These are phyloP conservation scores for Mola mola DNA, from an alignment of 2,113 vertebrate genomes.

Conservation along the genomic window DNA sequence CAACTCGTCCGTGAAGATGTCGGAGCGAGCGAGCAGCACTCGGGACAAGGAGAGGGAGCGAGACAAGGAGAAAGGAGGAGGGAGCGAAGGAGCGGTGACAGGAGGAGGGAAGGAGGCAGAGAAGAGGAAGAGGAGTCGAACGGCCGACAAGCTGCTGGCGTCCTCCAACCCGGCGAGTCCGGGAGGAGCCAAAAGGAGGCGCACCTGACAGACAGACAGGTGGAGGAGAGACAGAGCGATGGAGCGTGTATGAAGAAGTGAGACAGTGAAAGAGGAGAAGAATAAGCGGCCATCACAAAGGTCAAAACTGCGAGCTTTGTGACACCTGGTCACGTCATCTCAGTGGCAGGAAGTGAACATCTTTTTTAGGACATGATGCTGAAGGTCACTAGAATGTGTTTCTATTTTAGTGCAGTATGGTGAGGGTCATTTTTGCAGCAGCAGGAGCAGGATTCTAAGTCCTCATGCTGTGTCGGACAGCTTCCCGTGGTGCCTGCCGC, in stretches of 20 bases:
- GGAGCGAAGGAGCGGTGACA: conserved; percentile 78
- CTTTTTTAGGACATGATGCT: too few relatives aligned
- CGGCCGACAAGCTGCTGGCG: conserved; percentile 89
- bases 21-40: conserved; percentile 82
- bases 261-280: background rate
- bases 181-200: conserved; percentile 85
- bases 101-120: conserved; percentile 86
- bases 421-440: background rate
- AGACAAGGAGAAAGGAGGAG: conserved; percentile 85
- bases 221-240: background rate
- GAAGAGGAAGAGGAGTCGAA: conserved; percentile 94
- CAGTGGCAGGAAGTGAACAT: background rate
- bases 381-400: background rate
- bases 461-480: too few relatives aligned
- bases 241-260: too few relatives aligned
- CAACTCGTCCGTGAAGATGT: conserved; percentile 80
- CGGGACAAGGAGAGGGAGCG: conserved; percentile 85
- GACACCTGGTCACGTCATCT: too few relatives aligned
- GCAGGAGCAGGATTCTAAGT: background rate
- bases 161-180: conserved; percentile 95
- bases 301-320: too few relatives aligned
- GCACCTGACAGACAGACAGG: conserved; percentile 79
- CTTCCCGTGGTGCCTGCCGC: too few relatives aligned
- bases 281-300: too few relatives aligned
- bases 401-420: background rate